Conservation (phyloP, 2,888 invertebrate genomes). For the Apotomis capreana region DNA sequence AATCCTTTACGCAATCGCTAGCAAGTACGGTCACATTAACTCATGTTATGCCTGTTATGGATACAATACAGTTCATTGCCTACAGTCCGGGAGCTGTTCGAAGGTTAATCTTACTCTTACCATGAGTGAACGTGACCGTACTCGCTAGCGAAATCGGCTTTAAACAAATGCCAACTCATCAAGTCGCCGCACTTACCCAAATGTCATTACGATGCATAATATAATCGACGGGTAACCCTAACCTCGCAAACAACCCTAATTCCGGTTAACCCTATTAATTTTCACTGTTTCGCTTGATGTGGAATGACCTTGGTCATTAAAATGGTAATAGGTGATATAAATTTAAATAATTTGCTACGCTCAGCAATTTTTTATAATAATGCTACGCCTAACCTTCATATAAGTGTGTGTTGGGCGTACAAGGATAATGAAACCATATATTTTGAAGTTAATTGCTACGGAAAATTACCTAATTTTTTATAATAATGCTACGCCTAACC, state of each 20-base stretch:
- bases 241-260: constrained; percentile 51
- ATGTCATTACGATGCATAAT: constrained; percentile 36
- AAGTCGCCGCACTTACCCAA: too few species aligned
- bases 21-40: too few species aligned
- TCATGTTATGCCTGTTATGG: too few species aligned
- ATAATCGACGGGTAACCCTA: constrained; percentile 20
- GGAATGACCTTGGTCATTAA: constrained; percentile 47
- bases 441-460: neutral
- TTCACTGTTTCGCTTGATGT: constrained; percentile 48
- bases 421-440: neutral
- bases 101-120: too few species aligned
- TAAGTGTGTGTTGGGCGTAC: constrained; percentile 7
- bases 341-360: constrained; percentile 33
- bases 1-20: too few species aligned
- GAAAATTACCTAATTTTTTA: neutral
- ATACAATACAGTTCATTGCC: too few species aligned
- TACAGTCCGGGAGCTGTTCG: too few species aligned
- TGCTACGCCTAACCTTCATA: constrained; percentile 1
- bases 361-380: constrained; percentile 22
- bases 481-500: neutral
- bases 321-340: constrained; percentile 37
- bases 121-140: too few species aligned
- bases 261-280: constrained; percentile 49
- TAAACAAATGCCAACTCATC: too few species aligned
- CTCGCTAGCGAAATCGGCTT: too few species aligned